Evolutionary conservation across 35 echinoderm and acorn worm genomes (phyloP).

Genomic region (Apostichopus californicus): DNA sequence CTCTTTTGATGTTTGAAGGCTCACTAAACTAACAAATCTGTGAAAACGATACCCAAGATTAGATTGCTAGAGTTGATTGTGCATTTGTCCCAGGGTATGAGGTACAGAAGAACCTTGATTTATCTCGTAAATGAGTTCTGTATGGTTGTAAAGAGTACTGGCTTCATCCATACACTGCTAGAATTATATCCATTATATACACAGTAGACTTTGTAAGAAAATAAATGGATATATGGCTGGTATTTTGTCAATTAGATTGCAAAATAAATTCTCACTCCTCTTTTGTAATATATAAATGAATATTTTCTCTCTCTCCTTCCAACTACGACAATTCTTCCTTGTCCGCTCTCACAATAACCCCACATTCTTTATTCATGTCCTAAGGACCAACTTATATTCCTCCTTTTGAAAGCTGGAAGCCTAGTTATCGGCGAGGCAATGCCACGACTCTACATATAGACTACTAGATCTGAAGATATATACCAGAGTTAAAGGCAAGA

Average conservation of each 20-base stretch:
- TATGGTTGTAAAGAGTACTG: constrained; percentile 26
- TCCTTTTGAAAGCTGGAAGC: constrained; percentile 40
- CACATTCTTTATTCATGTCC: constrained; percentile 7
- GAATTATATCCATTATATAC: constrained; percentile 49
- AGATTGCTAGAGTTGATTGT: too few relatives aligned
- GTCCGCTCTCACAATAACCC: not conserved
- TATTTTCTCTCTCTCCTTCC: not conserved
- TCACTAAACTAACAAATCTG: too few relatives aligned
- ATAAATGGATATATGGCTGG: constrained; percentile 48
- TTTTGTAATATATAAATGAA: constrained; percentile 34
- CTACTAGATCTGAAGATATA: constrained; percentile 2
- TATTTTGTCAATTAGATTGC: constrained; percentile 44
- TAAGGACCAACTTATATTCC: not conserved
- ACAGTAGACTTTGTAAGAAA: constrained; percentile 42
- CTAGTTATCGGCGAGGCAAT: constrained; percentile 47
- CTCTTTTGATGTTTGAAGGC: too few relatives aligned
- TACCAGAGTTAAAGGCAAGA: constrained; percentile 46
- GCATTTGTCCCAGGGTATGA: not conserved
- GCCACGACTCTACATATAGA: constrained; percentile 30
- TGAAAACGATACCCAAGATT: too few relatives aligned
- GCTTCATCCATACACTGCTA: not conserved
- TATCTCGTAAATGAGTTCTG: not conserved
- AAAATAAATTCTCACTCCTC: constrained; percentile 25
- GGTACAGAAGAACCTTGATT: not conserved
- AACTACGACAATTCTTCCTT: not conserved